Evolutionary conservation across 2,797 vertebrate species (phyloP), one percentile per base, ranked within the genome.

Genomic region (Enteromius afrohamiltoni): DNA sequence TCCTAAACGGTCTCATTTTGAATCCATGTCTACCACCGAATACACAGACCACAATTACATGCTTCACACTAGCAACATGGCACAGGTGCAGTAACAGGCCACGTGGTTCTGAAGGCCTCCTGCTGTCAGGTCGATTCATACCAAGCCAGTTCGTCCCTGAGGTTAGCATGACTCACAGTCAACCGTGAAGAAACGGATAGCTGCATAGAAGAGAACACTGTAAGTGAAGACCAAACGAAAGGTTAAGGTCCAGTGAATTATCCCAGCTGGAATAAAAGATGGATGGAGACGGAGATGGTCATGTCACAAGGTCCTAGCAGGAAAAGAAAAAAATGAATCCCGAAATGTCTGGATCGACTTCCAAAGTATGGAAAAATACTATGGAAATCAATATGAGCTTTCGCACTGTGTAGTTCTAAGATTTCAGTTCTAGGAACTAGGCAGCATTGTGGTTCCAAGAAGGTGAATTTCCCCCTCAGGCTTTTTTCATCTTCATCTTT

Each of bases 171-270:
- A 42, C 17, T 58, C 47, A 53, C 55, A 82, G 47, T 76, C 60
- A 67, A 70, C 47, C 67, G 49, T 70, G 67, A 80, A 80, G 65
- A 70, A 80, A 80, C 78, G 42, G 49, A 80, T 55, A 53, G n/a
- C 80, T 64, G 69, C 34, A 68, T 11, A 37, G 73, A 80, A 53
- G 64, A 69, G 60, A 83, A 58, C 31, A 47, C 34, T 47, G 21
- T 53, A 26, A 69, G 73, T 58, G n/a, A 76, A 55, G 81, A 55
- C 62, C 34, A 45, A 75, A 58, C 9, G 3, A 42, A 75, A 76
- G 81, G 71, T 76, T 76, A 82, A 75, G 11, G 73, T 53, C 62
- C 34, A n/a, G 10, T 29, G 34, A 67, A 42, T 31, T 49, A 68
- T 76, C 34, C 47, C 71, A 55, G 58, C 14, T 64, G 69, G 58